Evolutionary conservation across 2,888 invertebrate species (phyloP).

Genomic region (Campopleginae sp.): DNA sequence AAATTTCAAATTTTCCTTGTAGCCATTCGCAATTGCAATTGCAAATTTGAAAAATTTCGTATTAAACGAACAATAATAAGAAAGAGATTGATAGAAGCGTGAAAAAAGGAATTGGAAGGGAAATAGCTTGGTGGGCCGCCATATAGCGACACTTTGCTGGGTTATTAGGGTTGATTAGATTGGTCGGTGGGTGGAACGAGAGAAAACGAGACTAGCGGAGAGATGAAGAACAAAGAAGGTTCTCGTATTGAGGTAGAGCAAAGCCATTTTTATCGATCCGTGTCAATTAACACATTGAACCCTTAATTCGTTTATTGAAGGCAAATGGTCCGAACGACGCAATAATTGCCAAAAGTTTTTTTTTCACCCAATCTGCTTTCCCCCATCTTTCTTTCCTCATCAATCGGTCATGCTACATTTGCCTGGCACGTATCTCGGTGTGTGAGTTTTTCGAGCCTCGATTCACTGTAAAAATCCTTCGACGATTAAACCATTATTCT

Average conservation of each 20-base stretch:
- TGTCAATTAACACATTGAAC: conserved; percentile 61
- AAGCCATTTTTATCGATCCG: conserved; percentile 54
- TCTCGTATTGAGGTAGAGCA: background rate
- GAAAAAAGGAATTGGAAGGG: conserved; percentile 10
- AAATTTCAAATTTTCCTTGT: too few species aligned
- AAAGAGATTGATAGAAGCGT: conserved; percentile 36
- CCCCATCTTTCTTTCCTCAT: background rate
- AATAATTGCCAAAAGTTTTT: conserved; percentile 18
- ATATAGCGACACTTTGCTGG: conserved; percentile 58
- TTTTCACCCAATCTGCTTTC: conserved; percentile 6
- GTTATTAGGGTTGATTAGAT: conserved; percentile 65
- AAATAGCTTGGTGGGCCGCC: conserved; percentile 37
- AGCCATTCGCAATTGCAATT: too few species aligned
- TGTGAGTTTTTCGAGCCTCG: conserved; percentile 9
- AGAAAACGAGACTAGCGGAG: conserved; percentile 9
- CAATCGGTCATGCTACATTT: conserved; percentile 8
- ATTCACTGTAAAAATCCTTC: conserved; percentile 23
- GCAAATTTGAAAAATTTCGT: too few species aligned
- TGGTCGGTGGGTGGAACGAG: conserved; percentile 7
- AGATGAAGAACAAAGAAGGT: background rate
- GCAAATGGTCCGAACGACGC: conserved; percentile 37
- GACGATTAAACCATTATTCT: conserved; percentile 40
- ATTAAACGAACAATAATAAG: conserved; percentile 47
- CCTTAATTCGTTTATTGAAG: conserved; percentile 49
- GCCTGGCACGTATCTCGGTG: background rate